Evolutionary conservation across 2,888 invertebrate genomes (phyloP), one percentile per base, ranked within the genome.

Genomic region (Anarsia innoxiella): DNA sequence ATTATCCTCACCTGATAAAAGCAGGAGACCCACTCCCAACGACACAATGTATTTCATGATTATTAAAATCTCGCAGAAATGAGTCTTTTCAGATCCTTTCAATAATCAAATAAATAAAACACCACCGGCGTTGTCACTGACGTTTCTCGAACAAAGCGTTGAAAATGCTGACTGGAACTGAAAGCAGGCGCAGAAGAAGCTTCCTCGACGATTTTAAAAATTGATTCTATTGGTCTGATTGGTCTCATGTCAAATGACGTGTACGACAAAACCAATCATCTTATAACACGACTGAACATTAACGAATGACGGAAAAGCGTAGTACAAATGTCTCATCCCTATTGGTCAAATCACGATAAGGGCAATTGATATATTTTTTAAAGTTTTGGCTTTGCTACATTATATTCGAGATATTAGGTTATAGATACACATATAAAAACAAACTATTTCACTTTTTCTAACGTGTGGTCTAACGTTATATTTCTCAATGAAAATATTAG

Each of bases 1-100:
- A n/a, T n/a, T n/a, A n/a, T n/a, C n/a, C 56, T 72, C 57, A 86
- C 86, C 86, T 64, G 78, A 56, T 27, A 85, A 54, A 31, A 82
- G 59, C 53, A 86, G 65, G 54, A 78, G 48, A 49, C 71, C 66
- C 43, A 77, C 49, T 36, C 70, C 59, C 47, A 78, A 48, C 51
- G 79, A 59, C 40, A 80, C 48, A 45, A 70, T 59, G 56, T 73
- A 70, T 55, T 80, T 86, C 86, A 86, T 80, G 1, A 27, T 13
- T 32, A 12, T 23, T n/a, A 12, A 9, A 19, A 13, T 8, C 4
- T n/a, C n/a, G n/a, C n/a, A 32, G 2, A 19, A 5, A 19, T 5
- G 3, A 19, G 19, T 19, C 6, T 5, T 19, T 19, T 32, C 2
- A 13, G 2, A 32, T n/a, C 19, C 9, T 32, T 23, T 10, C 23